Evolutionary conservation across 2,888 invertebrate species (phyloP).

Genomic region (Arenicola marina): DNA sequence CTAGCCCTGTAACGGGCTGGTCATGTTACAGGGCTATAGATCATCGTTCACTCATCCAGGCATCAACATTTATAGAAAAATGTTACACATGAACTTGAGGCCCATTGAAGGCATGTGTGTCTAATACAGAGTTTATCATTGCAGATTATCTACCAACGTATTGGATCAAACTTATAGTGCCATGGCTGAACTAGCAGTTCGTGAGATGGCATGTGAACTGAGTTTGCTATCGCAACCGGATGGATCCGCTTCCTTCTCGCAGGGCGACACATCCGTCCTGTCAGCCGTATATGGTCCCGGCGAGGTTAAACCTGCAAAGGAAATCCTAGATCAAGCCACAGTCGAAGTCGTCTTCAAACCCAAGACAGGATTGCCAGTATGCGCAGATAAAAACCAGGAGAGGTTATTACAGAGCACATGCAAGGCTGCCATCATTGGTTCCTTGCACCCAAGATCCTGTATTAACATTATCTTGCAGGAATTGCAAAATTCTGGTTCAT

Average conservation of each 20-base stretch:
- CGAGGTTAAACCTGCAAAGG: slow-evolving; percentile 77
- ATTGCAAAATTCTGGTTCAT: slow-evolving; percentile 70
- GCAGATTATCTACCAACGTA: too few relatives aligned
- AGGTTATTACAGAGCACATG: slow-evolving; percentile 76
- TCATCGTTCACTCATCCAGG: too few relatives aligned
- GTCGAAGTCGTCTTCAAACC: slow-evolving; percentile 75
- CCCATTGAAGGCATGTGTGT: too few relatives aligned
- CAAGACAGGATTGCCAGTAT: slow-evolving; percentile 75
- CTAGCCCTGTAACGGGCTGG: too few relatives aligned
- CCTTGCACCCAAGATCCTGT: slow-evolving; percentile 79
- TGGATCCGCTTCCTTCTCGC: slow-evolving; percentile 93
- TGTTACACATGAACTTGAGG: too few relatives aligned
- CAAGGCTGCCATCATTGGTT: slow-evolving; percentile 73
- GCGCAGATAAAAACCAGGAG: slow-evolving; percentile 76
- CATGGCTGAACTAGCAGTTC: too few relatives aligned
- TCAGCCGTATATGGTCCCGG: slow-evolving; percentile 98
- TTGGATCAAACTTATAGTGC: too few relatives aligned
- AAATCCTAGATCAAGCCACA: slow-evolving; percentile 77
- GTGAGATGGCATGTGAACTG: background rate
- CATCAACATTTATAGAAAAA: too few relatives aligned
- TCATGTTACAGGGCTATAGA: too few relatives aligned
- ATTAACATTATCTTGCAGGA: slow-evolving; percentile 83
- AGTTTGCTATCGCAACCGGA: slow-evolving; percentile 63
- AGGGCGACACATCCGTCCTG: slow-evolving; percentile 93
- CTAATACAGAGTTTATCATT: too few relatives aligned